These are phyloP conservation scores for Pogona vitticeps DNA, from an alignment of 2,113 vertebrate genomes.

Conservation along the genomic window DNA sequence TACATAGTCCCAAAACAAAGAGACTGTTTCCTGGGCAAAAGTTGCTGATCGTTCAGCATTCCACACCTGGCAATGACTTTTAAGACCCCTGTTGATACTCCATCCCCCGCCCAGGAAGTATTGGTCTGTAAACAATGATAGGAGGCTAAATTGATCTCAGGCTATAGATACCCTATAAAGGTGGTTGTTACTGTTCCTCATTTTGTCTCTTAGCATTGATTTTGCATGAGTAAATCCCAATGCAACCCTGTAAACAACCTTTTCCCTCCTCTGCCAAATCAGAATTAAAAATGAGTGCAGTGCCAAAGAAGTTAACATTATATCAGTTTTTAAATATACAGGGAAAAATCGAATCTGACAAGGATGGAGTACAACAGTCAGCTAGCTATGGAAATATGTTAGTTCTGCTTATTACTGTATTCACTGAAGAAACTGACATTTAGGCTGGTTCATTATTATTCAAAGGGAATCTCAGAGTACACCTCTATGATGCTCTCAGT, in stretches of 20 bases:
- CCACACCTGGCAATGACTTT: no score
- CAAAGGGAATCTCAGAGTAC: not conserved
- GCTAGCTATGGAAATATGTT: not conserved
- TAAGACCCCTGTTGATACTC: no score
- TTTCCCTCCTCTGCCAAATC: not conserved
- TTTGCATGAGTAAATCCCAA: not conserved
- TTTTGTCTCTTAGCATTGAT: no score
- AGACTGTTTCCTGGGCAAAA: no score
- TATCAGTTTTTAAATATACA: not conserved
- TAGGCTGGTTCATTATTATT: slow-evolving; percentile 2
- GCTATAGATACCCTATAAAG: no score
- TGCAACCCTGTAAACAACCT: no score
- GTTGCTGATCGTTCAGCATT: no score
- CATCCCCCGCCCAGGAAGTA: no score
- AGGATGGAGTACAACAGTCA: not conserved
- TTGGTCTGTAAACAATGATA: no score
- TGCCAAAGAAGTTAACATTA: not conserved
- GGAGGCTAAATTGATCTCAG: no score
- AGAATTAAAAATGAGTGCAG: not conserved
- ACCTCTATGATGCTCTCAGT: not conserved
- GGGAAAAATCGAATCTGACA: not conserved
- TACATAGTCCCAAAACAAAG: no score
- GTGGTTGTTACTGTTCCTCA: no score
- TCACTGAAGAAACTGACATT: not conserved
- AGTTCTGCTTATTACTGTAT: not conserved